Conservation (phyloP, 2,888 invertebrate genomes). For the Crioceris asparagi region DNA sequence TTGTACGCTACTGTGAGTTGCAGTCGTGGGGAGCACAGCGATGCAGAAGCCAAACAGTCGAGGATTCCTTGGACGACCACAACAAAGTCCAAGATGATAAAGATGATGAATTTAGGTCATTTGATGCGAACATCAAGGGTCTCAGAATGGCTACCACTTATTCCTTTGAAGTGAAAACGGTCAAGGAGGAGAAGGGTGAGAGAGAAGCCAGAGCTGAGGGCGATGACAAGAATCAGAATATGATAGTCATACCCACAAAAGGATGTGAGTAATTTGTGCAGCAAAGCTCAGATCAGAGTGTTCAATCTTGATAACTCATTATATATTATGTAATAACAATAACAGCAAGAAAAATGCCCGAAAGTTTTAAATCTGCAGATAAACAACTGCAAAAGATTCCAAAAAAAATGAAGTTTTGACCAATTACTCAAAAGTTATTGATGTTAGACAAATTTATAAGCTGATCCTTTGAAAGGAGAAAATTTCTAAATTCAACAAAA, state of each 20-base stretch:
- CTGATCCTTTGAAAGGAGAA: too few relatives aligned
- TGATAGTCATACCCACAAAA: conserved; percentile 68
- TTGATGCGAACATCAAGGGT: conserved; percentile 53
- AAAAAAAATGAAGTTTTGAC: too few relatives aligned
- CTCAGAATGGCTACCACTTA: conserved; percentile 75
- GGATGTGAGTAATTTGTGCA: conserved; percentile 74
- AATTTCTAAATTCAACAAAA: too few relatives aligned
- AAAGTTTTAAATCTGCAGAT: too few relatives aligned
- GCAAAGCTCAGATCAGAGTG: too few relatives aligned
- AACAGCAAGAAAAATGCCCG: too few relatives aligned
- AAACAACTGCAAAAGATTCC: too few relatives aligned
- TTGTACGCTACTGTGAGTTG: conserved; percentile 66
- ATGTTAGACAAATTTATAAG: too few relatives aligned
- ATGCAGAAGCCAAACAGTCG: conserved; percentile 47
- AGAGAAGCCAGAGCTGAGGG: conserved; percentile 38
- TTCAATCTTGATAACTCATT: too few relatives aligned
- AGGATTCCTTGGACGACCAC: conserved; percentile 17
- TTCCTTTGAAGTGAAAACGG: conserved; percentile 62
- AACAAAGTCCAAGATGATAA: conserved; percentile 26
- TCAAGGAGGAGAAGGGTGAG: conserved; percentile 40
- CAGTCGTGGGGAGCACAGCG: conserved; percentile 71
- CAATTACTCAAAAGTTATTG: too few relatives aligned
- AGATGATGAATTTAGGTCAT: conserved; percentile 34
- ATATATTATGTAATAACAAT: too few relatives aligned
- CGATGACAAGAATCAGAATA: conserved; percentile 46